Conservation (phyloP, 2,888 invertebrate species). For the Malthinus seriepunctatus region DNA sequence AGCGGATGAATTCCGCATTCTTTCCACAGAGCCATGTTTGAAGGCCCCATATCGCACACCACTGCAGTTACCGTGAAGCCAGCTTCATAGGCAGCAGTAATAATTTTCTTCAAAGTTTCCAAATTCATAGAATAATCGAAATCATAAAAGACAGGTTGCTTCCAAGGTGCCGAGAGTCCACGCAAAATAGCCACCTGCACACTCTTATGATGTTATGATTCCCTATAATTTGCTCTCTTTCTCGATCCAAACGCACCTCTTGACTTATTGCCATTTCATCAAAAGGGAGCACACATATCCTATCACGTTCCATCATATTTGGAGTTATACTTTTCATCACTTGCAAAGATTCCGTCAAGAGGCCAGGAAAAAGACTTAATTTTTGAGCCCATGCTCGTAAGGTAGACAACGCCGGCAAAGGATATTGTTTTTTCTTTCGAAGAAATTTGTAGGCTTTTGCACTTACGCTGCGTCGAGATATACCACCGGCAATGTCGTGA, state of each 20-base stretch:
- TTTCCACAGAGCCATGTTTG: constrained; percentile 31
- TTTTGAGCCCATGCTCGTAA: not conserved
- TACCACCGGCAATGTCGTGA: not conserved
- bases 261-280: constrained; percentile 30
- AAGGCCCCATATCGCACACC: constrained; percentile 26
- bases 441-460: constrained; percentile 1
- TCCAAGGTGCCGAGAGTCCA: constrained; percentile 35
- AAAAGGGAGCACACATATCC: constrained; percentile 17
- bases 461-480: not conserved
- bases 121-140: constrained; percentile 35
- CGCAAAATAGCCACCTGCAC: constrained; percentile 36
- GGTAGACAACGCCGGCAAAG: not conserved
- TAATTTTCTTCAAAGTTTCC: constrained; percentile 20
- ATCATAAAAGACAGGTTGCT: constrained; percentile 34
- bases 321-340: constrained; percentile 21
- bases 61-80: constrained; percentile 31
- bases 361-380: not conserved
- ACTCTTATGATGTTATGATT: constrained; percentile 25
- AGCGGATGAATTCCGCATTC: no score
- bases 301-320: constrained; percentile 7
- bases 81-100: not conserved
- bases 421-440: not conserved
- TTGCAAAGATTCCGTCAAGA: constrained; percentile 22
- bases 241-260: constrained; percentile 27
- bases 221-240: constrained; percentile 30